Evolutionary conservation across 2,797 vertebrate genomes (phyloP).

Genomic region (Tapirus indicus): DNA sequence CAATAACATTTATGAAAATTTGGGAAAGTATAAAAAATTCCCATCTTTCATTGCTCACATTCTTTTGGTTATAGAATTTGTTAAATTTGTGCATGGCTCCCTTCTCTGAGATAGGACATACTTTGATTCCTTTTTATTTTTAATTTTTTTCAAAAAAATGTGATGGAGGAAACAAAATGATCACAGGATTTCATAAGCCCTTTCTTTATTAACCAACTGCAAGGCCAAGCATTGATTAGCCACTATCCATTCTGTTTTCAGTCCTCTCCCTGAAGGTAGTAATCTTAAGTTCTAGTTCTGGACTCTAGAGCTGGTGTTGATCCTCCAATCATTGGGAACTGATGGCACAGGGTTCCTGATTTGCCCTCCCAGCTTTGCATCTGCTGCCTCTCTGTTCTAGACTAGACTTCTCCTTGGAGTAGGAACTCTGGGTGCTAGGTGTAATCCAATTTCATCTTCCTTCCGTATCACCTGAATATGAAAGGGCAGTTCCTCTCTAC

Average conservation of each 20-base stretch:
- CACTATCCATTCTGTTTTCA: not conserved
- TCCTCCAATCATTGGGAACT: not conserved
- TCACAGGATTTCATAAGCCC: not conserved
- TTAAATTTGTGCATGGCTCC: not conserved
- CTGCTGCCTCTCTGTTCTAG: not conserved
- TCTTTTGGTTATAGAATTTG: not conserved
- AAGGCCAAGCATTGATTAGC: not conserved
- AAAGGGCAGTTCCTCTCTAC: not conserved
- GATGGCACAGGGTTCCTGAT: not conserved
- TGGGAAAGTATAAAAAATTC: not conserved
- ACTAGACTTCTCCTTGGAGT: not conserved
- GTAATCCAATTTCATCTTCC: not conserved
- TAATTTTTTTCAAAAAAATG: not conserved
- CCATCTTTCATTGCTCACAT: not conserved
- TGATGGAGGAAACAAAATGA: not conserved
- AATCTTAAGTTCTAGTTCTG: not conserved
- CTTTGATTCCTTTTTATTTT: not conserved
- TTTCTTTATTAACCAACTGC: not conserved
- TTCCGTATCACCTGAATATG: not conserved
- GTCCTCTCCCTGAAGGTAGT: not conserved
- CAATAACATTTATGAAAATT: not conserved
- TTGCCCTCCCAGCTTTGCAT: not conserved
- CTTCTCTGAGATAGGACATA: not conserved
- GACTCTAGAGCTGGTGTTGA: not conserved
- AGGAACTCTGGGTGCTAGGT: not conserved